Evolutionary conservation across 2,113 vertebrate genomes (phyloP).

Genomic region (Miniopterus natalensis): DNA sequence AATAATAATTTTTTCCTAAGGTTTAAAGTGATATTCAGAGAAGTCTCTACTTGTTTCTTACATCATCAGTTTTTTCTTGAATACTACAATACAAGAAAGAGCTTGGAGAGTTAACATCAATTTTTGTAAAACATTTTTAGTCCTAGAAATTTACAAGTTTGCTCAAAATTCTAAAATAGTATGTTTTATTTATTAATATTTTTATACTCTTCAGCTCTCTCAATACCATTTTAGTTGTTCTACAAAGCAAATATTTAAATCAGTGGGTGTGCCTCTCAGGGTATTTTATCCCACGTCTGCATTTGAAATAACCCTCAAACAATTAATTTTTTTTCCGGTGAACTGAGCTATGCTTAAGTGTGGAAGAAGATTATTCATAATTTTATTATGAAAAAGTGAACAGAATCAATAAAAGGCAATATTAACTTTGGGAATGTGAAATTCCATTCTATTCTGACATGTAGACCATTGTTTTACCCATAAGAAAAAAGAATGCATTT

Average conservation of each 20-base stretch:
- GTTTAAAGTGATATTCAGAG: slow-evolving; percentile 73
- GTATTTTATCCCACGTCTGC: not conserved
- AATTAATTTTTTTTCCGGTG: slow-evolving; percentile 22
- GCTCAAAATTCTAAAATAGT: slow-evolving; percentile 35
- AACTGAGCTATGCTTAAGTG: not conserved
- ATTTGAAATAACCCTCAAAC: slow-evolving; percentile 23
- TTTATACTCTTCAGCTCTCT: not conserved
- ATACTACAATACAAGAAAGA: slow-evolving; percentile 11
- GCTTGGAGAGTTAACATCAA: slow-evolving; percentile 15
- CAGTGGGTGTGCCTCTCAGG: not conserved
- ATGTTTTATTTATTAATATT: slow-evolving; percentile 41
- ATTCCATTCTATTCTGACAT: slow-evolving; percentile 8
- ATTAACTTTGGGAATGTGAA: not conserved
- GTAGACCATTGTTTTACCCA: not conserved
- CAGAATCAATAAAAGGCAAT: not conserved
- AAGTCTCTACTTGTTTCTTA: slow-evolving; percentile 57
- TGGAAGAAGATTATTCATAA: slow-evolving; percentile 23
- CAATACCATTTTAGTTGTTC: not conserved
- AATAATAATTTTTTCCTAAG: slow-evolving; percentile 51
- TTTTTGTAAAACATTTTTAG: slow-evolving; percentile 36
- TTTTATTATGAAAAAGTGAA: slow-evolving; percentile 18
- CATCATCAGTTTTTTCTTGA: not conserved
- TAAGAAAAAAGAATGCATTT: not conserved
- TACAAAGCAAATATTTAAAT: slow-evolving; percentile 36
- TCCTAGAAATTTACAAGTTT: not conserved